Base-by-base conservation (phyloP, 2,888 invertebrate species). In the Pelosia muscerda region DNA sequence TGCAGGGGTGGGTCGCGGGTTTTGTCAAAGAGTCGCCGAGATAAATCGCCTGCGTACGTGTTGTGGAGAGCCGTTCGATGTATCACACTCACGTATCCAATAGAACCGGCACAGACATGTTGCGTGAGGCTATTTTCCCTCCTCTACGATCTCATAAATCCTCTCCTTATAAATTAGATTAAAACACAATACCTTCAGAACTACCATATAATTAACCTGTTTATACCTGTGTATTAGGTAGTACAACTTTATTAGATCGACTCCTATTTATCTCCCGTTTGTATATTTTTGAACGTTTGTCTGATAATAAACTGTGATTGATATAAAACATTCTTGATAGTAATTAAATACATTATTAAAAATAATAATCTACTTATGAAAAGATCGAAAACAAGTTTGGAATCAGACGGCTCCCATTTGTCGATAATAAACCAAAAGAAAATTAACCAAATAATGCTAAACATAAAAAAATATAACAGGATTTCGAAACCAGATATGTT, bases 161-260 rank as follows among this genome's bases (percentile, higher is more conserved):
- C 84, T 84, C 84, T 86, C 85, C 86, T 89, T 90, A 90, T 91
- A 91, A 90, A 91, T 91, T 90, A 89, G 84, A 90, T 88, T 88
- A 89, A 86, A 89, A 88, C 81, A 86, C 85, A 86, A 86, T 85
- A 81, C 83, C 76, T 81, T 74, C 72, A 76, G 80, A 75, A 77
- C 76, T 74, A 72, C 81, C 34, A 65, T 72, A 74, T 76, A 73
- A 79, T 76, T 81, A 77, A 77, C 77, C 77, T 79, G 61, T 72
- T 66, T 75, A 75, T 71, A 74, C 78, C 73, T 68, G 66, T 68
- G 67, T 71, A 69, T 69, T 74, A 62, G 68, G 71, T 66, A 71
- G 69, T 72, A 70, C 61, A 64, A 76, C 74, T 75, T 68, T 79
- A 77, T 74, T 74, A 72, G 72, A 69, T n/a, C 65, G 70, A 62